These are phyloP conservation scores for Stratiolaelaps scimitus DNA, from an alignment of 1,140 invertebrate species.

Conservation along the genomic window DNA sequence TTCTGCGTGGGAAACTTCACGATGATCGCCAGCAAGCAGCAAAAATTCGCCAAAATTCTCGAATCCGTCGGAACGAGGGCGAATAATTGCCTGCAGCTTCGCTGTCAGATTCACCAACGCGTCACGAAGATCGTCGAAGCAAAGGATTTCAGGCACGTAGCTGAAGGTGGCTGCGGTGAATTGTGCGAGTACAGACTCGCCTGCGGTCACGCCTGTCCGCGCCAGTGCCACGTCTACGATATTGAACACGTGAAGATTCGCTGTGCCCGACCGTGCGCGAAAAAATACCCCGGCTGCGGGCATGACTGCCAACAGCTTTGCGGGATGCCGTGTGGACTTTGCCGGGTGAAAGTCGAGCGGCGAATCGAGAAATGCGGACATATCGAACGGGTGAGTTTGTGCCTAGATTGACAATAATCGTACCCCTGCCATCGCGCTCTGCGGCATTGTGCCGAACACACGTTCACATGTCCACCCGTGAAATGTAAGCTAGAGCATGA, in stretches of 20 bases:
- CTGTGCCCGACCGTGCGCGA: slow-evolving; percentile 31
- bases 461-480: no score
- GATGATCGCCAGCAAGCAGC: slow-evolving; percentile 41
- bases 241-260: slow-evolving; percentile 29
- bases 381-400: slow-evolving; percentile 5
- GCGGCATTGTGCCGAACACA: no score
- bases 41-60: slow-evolving; percentile 1
- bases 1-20: slow-evolving; percentile 57
- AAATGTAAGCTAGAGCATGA: no score
- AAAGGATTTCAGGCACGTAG: slow-evolving; percentile 31
- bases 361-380: slow-evolving; percentile 11
- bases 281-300: slow-evolving; percentile 27
- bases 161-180: slow-evolving; percentile 33
- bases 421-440: no score
- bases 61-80: background rate
- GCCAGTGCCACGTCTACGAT: slow-evolving; percentile 34
- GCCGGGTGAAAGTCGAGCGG: slow-evolving; percentile 28
- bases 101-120: background rate
- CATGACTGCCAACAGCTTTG: slow-evolving; percentile 33
- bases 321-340: slow-evolving; percentile 34
- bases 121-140: slow-evolving; percentile 3
- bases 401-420: no score
- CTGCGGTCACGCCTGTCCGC: slow-evolving; percentile 34
- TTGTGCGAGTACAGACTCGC: slow-evolving; percentile 30
- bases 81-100: background rate